These are phyloP conservation scores for Parnassius mnemosyne DNA, from an alignment of 2,888 invertebrate species.

Conservation along the genomic window DNA sequence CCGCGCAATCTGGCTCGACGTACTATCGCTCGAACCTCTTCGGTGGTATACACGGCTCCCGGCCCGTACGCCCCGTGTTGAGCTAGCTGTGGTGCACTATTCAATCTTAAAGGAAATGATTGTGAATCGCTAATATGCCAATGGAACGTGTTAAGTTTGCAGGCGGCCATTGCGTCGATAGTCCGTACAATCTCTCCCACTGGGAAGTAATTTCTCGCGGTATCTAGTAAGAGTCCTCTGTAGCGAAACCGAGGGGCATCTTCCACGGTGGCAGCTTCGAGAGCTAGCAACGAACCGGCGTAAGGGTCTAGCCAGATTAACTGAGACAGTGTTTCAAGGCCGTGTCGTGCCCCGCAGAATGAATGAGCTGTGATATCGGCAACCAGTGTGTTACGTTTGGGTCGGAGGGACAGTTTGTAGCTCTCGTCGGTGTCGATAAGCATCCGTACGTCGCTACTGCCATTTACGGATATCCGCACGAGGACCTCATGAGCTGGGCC, in stretches of 20 bases:
- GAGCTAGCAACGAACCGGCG: conserved; percentile 80
- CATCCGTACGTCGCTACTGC: conserved; percentile 77
- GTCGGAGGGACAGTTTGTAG: conserved; percentile 83
- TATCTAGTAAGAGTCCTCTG: conserved; percentile 94
- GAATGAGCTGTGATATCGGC: conserved; percentile 84
- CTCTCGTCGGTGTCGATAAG: conserved; percentile 87
- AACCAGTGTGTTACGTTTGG: conserved; percentile 72
- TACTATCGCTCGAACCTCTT: conserved; percentile 86
- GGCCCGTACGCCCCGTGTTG: conserved; percentile 93
- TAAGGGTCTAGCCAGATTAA: conserved; percentile 89
- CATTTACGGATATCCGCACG: conserved; percentile 78
- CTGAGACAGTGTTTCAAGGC: conserved; percentile 88
- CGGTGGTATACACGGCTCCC: conserved; percentile 86
- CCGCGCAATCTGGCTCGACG: conserved; percentile 90
- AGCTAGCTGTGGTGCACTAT: conserved; percentile 87
- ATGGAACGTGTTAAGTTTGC: conserved; percentile 95
- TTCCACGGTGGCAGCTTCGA: conserved; percentile 83
- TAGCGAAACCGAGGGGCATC: conserved; percentile 90
- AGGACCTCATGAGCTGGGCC: conserved; percentile 67
- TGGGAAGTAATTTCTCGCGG: conserved; percentile 93
- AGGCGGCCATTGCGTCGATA: conserved; percentile 92
- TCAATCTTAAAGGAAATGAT: conserved; percentile 92
- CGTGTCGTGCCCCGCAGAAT: conserved; percentile 89
- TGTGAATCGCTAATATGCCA: conserved; percentile 96
- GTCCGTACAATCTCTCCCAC: conserved; percentile 85